Conservation (phyloP, 2,888 invertebrate species). For the Autographa gamma region DNA sequence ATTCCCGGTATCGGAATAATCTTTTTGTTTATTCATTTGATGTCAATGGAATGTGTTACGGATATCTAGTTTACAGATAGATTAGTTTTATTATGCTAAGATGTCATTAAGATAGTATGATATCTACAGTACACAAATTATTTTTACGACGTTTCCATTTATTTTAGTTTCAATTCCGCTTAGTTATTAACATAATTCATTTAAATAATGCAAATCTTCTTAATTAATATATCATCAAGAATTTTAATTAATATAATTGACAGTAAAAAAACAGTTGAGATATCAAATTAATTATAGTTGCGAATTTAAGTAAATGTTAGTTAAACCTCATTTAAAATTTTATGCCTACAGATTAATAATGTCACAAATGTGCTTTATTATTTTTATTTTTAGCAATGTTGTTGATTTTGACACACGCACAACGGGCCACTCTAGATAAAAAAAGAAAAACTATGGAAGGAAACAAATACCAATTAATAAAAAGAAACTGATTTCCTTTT, state of each 20-base stretch:
- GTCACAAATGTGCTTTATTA: too few relatives aligned
- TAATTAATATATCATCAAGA: neutral
- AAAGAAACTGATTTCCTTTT: neutral
- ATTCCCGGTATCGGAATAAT: conserved; percentile 90
- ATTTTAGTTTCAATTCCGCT: conserved; percentile 21
- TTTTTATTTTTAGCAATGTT: too few relatives aligned
- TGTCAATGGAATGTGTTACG: neutral
- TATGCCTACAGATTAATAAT: too few relatives aligned
- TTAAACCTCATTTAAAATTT: too few relatives aligned
- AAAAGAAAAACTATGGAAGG: too few relatives aligned
- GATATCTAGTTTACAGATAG: neutral
- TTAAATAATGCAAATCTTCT: neutral
- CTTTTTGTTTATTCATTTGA: conserved; percentile 59
- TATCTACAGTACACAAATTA: neutral
- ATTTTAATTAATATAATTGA: neutral
- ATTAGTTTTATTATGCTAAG: conserved; percentile 1
- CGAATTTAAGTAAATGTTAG: neutral
- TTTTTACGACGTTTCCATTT: neutral
- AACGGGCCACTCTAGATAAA: too few relatives aligned
- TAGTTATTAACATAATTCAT: conserved; percentile 37
- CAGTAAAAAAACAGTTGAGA: neutral
- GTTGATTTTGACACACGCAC: too few relatives aligned
- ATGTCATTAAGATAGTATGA: neutral
- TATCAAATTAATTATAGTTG: neutral
- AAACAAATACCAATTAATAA: too few relatives aligned